Base-by-base conservation (phyloP, 2,113 vertebrate genomes). In the Polyodon spathula region DNA sequence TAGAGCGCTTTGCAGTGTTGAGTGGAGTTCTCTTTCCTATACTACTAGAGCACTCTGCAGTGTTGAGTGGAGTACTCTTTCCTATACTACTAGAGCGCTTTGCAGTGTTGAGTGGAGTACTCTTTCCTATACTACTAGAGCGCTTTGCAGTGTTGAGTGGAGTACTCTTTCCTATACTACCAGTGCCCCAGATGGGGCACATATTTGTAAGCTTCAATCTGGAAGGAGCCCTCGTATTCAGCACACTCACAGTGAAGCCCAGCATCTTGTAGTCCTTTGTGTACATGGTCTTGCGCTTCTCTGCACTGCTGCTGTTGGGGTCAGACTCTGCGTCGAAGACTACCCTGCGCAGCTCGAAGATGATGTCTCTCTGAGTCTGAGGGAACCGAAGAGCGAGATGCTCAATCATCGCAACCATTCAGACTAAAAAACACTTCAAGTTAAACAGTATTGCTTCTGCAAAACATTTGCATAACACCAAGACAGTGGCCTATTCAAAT, bases 181-280 rank as follows among this genome's bases (percentile, higher is more conserved):
- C 58, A 38, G 37, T 4, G 57, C 40, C 17, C 57, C 60, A 57
- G 42, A 55, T 3, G 3, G 27, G 27, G 27, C 27, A 27, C 27
- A 27, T 27, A 27, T 27, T 27, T 27, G n/a, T 38, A 37, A 27
- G 9, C 4, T 9, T 39, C 9, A 59, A 37, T 1, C 40, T 8
- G 5, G 8, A 9, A 3, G 9, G 2, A 60, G 64, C 37, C 5
- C 6, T 14, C 7, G 5, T 11, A 53, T 40, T 39, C 27, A 4
- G 48, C 55, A 56, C 52, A 84, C 94, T 79, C 70, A 99, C 96
- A 41, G 89, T 95, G 68, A 99, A 99, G 42, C 96, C 96, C 62
- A 99, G 83, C 89, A 97, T 94, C 84, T 95, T 99, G 84, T 98
- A 99, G 83, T 98, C 96, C 86, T 96, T 96, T 40, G 92, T 93